Base-by-base conservation (phyloP, 2,797 vertebrate genomes). In the Eulemur coronatus region DNA sequence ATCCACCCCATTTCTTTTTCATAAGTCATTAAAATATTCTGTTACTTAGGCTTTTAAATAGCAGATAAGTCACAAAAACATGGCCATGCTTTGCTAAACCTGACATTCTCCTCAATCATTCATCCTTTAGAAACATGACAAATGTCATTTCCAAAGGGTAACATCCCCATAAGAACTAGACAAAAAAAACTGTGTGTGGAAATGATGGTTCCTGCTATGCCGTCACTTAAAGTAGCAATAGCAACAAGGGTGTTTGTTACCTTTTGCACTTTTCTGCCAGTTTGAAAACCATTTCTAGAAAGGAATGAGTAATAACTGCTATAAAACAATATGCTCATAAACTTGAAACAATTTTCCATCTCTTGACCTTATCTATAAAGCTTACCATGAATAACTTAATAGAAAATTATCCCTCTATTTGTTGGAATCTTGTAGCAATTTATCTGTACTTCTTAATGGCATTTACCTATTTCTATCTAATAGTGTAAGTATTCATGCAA, bases 1-100 rank as follows among this genome's bases (percentile, higher is more conserved):
- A 93, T 92, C 73, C 50, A 94, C 38, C 7, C 72, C 73, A 90
- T 97, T 97, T 92, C 41, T 94, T 50, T 95, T 69, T 41, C 55
- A 41, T 55, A 97, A 50, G 41, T 94, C 93, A 92, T 89, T 93
- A 76, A 76, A 95, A 94, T 86, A 90, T 95, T 91, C 76, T 95
- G 38, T 88, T 89, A 92, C 76, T 78, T 79, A 69, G 30, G 14
- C 46, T 46, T 93, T 88, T 72, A 89, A 57, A 22, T 80, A 94
- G 38, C 81, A 35, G 11, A 69, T 65, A 78, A 5, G 82, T 57
- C 48, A 84, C 48, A 86, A 91, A 97, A 89, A 33, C 4, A 59
- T 80, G 38, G 14, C 22, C 33, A 92, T 94, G 84, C 69, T 92
- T 97, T 94, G 85, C 91, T 97, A 84, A 90, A 67, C 7, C 84